Conservation (phyloP, 2,888 invertebrate species). For the Rotaria macrura region DNA sequence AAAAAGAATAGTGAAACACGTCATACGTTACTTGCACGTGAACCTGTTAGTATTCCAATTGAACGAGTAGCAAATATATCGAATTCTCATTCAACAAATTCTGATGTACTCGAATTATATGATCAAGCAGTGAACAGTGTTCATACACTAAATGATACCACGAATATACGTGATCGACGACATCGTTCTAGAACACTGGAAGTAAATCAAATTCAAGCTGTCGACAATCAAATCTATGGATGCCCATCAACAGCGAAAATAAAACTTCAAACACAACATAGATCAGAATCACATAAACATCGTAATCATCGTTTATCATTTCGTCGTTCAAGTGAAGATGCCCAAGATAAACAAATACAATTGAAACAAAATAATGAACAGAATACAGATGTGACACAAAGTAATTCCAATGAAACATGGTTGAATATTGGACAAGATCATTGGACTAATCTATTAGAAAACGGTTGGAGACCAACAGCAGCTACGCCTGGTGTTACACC, state of each 20-base stretch:
- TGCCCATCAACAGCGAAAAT: neutral
- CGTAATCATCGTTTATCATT: neutral
- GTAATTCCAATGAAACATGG: neutral
- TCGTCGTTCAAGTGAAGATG: neutral
- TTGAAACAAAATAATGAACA: neutral
- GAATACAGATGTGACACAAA: neutral
- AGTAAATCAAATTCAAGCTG: neutral
- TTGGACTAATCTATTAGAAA: conserved; percentile 13
- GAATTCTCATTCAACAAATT: neutral
- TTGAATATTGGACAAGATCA: neutral
- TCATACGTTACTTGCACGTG: neutral
- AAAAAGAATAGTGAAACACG: neutral
- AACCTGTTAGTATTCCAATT: conserved; percentile 8
- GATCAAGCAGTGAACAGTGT: neutral
- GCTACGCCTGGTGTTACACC: neutral
- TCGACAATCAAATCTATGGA: conserved; percentile 15
- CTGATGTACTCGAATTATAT: neutral
- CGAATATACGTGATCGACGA: neutral
- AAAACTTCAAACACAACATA: neutral
- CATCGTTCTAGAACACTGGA: conserved; percentile 3
- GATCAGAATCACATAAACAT: neutral
- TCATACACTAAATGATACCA: neutral
- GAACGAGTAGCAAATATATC: neutral
- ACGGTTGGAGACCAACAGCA: conserved; percentile 6
- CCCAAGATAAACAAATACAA: neutral